Evolutionary conservation across 2,888 invertebrate genomes (phyloP), one percentile per base, ranked within the genome.

Genomic region (Clivina fossor): DNA sequence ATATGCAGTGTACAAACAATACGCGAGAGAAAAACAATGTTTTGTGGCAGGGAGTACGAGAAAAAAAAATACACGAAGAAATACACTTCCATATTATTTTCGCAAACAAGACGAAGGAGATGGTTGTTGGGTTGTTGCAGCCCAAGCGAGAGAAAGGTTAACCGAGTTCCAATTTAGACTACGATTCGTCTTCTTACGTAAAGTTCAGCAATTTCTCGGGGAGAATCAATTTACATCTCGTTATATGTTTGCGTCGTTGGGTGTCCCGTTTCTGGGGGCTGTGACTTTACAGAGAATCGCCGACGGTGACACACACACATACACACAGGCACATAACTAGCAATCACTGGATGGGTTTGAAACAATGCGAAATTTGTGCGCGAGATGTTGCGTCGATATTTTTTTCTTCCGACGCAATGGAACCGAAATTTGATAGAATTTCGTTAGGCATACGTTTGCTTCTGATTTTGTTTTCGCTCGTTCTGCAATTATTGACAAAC

Each of bases 151-250:
- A 65, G 66, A 66, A 68, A 66, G 65, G 67, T 68, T 69, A 69
- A 69, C 67, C 68, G 67, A 67, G 67, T 67, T 66, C 66, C 69
- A 69, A 70, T 71, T 71, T 68, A 64, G 67, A 28, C 44, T 38
- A 69, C 68, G 69, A 70, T 71, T 70, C 69, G 68, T 71, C 71
- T 70, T 70, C 71, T 70, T 70, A 68, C 67, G 69, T 67, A 70
- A 71, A 71, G 71, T 73, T 73, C 70, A 69, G 70, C 70, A 71
- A 71, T 71, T 71, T 69, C 67, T 66, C 68, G 19, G 33, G 35
- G 13, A 43, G 68, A 72, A 72, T 71, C 71, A 73, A 73, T 73
- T 73, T 73, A 71, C 73, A 73, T 72, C 70, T 72, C 71, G 71
- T 72, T 72, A 72, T 70, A 44, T 28, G 28, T 40, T 26, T 28